Conservation (phyloP, 2,888 invertebrate species). For the Papilio gigon region DNA sequence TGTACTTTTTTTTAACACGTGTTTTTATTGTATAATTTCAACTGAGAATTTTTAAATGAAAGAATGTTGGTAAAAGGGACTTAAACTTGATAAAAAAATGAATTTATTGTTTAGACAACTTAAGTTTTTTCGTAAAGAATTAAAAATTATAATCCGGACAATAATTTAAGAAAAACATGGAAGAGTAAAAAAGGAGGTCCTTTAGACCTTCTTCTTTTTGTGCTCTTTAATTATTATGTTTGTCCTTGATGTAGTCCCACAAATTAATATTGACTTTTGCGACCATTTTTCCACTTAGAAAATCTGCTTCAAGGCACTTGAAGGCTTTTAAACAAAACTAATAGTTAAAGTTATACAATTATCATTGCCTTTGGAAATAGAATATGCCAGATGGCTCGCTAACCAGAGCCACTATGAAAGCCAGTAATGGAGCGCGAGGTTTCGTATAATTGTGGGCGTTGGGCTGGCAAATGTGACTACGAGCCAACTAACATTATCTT, state of each 20-base stretch:
- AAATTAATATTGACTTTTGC: background rate
- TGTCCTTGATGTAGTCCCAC: background rate
- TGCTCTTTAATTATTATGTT: background rate
- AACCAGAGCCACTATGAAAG: constrained; percentile 13
- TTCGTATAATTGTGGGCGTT: constrained; percentile 13
- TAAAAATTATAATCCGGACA: background rate
- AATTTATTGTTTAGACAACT: background rate
- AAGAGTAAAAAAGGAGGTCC: too few species aligned
- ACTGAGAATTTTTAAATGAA: background rate
- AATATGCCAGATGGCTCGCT: constrained; percentile 13
- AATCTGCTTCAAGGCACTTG: background rate
- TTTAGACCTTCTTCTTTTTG: background rate
- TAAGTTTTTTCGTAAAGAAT: background rate
- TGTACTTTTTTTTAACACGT: constrained; percentile 53
- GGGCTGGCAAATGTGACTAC: constrained; percentile 13
- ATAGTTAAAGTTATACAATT: constrained; percentile 7
- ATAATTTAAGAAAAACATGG: background rate
- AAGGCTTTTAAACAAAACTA: background rate
- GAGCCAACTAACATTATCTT: constrained; percentile 17
- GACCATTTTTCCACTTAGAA: background rate
- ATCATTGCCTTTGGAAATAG: background rate
- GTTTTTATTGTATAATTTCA: background rate
- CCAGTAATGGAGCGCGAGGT: constrained; percentile 20
- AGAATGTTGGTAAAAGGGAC: background rate
- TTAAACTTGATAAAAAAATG: background rate